Evolutionary conservation across 2,113 vertebrate genomes (phyloP).

Genomic region (Nerophis lumbriciformis): DNA sequence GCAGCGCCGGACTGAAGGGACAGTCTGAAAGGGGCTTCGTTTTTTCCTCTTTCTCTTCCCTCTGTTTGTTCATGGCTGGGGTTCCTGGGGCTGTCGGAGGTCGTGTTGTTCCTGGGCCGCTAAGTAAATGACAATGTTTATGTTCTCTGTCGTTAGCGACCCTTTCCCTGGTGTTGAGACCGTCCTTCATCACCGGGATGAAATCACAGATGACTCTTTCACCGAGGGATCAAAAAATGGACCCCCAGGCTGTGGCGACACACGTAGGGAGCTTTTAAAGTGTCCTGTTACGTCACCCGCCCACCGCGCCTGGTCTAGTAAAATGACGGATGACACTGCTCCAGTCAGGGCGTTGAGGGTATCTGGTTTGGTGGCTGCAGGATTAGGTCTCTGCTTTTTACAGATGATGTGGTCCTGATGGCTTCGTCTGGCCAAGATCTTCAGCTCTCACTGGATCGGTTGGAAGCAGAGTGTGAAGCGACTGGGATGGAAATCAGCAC

Average conservation of each 20-base stretch:
- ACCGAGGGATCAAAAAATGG: constrained; percentile 48
- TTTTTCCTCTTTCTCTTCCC: constrained; percentile 26
- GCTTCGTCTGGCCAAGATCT: too few species aligned
- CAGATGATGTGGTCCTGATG: too few species aligned
- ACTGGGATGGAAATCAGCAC: too few species aligned
- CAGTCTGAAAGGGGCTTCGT: constrained; percentile 21
- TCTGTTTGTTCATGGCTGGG: constrained; percentile 7
- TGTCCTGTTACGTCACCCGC: constrained; percentile 25
- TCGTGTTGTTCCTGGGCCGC: constrained; percentile 50
- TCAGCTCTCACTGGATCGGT: too few species aligned
- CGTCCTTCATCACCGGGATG: constrained; percentile 8
- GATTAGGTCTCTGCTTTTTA: too few species aligned
- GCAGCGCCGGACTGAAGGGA: background rate
- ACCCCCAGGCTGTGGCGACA: constrained; percentile 25
- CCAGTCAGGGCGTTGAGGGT: background rate
- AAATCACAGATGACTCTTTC: constrained; percentile 40
- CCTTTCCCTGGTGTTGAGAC: background rate
- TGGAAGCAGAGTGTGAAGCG: too few species aligned
- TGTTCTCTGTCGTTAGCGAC: constrained; percentile 54
- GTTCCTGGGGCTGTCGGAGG: constrained; percentile 15
- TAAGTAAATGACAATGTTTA: constrained; percentile 63
- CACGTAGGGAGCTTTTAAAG: constrained; percentile 34
- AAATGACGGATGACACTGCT: constrained; percentile 21
- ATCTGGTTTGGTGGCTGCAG: too few species aligned
- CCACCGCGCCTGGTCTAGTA: constrained; percentile 4